Evolutionary conservation across 2,888 invertebrate species (phyloP), one percentile per base, ranked within the genome.

Genomic region (Acleris laterana): DNA sequence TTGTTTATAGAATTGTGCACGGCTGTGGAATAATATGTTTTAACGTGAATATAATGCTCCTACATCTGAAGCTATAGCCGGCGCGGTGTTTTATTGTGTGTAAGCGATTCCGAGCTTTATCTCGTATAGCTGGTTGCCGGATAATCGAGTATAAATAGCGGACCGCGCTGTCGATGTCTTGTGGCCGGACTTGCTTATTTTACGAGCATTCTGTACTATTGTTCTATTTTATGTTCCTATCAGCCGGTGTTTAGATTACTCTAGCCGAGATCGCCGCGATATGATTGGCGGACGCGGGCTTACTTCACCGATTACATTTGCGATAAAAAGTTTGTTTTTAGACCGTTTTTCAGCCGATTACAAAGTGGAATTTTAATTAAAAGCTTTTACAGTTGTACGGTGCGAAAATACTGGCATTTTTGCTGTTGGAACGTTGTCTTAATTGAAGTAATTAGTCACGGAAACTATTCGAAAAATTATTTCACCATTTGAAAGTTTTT

Each of bases 101-200:
- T 83, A 83, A 78, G 82, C 82, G 84, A 83, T 85, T 78, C 81
- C 68, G 79, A 82, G 78, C 84, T 87, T 86, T 87, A 86, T 87
- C 81, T 79, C 85, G 78, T 92, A 90, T 83, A 93, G 92, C 80
- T 90, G 92, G 75, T 93, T 93, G 90, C 90, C 80, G 85, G 80
- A 86, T 89, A 86, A 87, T 82, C 74, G 80, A 69, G 72, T 90
- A 90, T 83, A 89, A 91, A 92, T 91, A 91, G 91, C 81, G 64
- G 74, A 83, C 52, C 44, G 65, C 60, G 72, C 75, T 78, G 79
- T 77, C 76, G 75, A 81, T 78, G 78, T 72, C 72, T 76, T 73
- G 78, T 72, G 68, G 70, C 68, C 65, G 55, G 73, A 70, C 59
- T 62, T 68, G 71, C 68, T 70, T 72, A 69, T 71, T 78, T 79